These are phyloP conservation scores for Mantis religiosa DNA, from an alignment of 2,888 invertebrate genomes.

Conservation along the genomic window DNA sequence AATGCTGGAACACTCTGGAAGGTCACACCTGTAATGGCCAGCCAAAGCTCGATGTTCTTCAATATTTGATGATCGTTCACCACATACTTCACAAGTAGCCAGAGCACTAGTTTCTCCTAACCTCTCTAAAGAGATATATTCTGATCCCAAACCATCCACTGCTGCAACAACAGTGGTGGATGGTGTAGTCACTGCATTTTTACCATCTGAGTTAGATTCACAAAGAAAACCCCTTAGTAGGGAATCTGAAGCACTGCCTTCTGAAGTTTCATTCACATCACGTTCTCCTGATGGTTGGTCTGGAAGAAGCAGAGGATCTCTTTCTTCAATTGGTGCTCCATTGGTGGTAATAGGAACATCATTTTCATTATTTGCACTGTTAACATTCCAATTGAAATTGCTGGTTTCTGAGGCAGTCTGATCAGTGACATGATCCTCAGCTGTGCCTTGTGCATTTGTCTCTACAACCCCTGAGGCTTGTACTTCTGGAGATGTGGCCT, in stretches of 20 bases:
- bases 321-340: constrained; percentile 28
- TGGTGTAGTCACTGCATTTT: background rate
- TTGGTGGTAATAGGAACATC: background rate
- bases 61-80: constrained; percentile 42
- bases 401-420: background rate
- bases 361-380: background rate
- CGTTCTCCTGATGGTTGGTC: constrained; percentile 37
- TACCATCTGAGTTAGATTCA: background rate
- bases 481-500: background rate
- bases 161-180: background rate
- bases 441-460: background rate
- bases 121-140: constrained; percentile 62
- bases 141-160: constrained; percentile 38
- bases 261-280: background rate
- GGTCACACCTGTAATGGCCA: constrained; percentile 53
- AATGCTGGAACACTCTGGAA: constrained; percentile 42
- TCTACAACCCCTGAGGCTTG: constrained; percentile 1
- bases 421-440: background rate
- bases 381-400: constrained; percentile 17
- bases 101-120: constrained; percentile 50
- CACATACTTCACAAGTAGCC: constrained; percentile 57
- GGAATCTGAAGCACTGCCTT: constrained; percentile 20
- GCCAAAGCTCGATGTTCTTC: constrained; percentile 41
- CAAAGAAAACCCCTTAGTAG: constrained; percentile 25
- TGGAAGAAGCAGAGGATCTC: constrained; percentile 43